A percentile compares a stretch with the other conserved stretches of the same genome.
Evolutionary conservation across 2,888 invertebrate species (phyloP).

Genomic region (Rhopalosiphum nymphaeae): DNA sequence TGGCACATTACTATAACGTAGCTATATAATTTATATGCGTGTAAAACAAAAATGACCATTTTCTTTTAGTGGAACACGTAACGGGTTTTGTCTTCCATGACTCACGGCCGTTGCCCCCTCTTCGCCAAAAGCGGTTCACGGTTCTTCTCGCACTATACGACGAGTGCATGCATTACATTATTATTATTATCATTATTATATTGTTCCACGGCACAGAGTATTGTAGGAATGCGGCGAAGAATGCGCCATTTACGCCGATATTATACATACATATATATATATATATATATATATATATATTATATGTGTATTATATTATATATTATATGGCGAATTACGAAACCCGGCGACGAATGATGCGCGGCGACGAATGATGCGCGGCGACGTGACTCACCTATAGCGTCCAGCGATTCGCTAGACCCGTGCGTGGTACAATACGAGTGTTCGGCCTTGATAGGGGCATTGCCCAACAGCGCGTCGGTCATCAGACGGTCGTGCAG

Average conservation of each 20-base stretch:
- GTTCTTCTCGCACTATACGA: neutral
- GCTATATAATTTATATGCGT: neutral
- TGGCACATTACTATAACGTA: neutral
- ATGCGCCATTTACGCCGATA: constrained; percentile 31
- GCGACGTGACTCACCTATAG: constrained; percentile 57
- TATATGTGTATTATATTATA: neutral
- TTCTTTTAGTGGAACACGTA: constrained; percentile 60
- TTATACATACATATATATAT: neutral
- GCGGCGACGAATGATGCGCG: constrained; percentile 22
- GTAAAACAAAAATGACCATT: constrained; percentile 46
- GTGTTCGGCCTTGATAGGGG: constrained; percentile 91
- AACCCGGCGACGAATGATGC: neutral
- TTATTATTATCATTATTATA: constrained; percentile 44
- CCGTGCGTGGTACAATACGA: constrained; percentile 80
- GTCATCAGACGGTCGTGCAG: constrained; percentile 92
- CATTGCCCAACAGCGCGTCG: constrained; percentile 82
- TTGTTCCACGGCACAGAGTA: neutral
- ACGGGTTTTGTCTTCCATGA: constrained; percentile 55
- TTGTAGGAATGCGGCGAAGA: constrained; percentile 44
- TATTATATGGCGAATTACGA: constrained; percentile 35
- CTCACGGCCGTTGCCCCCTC: constrained; percentile 36
- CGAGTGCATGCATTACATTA: constrained; percentile 22
- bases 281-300: neutral
- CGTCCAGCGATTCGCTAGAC: constrained; percentile 56
- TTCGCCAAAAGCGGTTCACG: constrained; percentile 21